A percentile compares a stretch with the other conserved stretches of the same genome.
Evolutionary conservation across 2,797 vertebrate species (phyloP).

Genomic region (Bradypodion pumilum): DNA sequence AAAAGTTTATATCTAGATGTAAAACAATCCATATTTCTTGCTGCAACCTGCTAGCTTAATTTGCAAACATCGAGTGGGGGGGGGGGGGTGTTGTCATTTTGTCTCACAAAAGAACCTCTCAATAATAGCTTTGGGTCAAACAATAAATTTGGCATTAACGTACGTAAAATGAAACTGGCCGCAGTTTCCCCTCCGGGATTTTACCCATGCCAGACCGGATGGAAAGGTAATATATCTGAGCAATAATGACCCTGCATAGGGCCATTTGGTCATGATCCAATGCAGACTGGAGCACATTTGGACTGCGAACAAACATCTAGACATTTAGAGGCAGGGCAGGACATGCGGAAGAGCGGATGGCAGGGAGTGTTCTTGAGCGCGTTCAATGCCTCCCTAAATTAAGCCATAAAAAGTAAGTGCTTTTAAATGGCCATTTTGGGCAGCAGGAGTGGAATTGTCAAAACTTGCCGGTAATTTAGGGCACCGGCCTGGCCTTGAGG

Average conservation of each 20-base stretch:
- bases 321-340: constrained; percentile 38
- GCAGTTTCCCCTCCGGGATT: not conserved
- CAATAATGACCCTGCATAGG: constrained; percentile 5
- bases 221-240: constrained; percentile 42
- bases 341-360: constrained; percentile 35
- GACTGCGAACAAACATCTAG: constrained; percentile 49
- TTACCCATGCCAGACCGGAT: constrained; percentile 18
- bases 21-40: not conserved
- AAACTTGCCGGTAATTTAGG: constrained; percentile 64
- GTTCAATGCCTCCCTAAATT: constrained; percentile 68
- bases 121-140: constrained; percentile 41
- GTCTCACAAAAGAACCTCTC: not conserved
- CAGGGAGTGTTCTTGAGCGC: constrained; percentile 54
- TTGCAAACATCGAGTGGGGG: not conserved
- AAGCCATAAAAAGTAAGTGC: constrained; percentile 73
- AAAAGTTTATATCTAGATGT: too few species aligned
- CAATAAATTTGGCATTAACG: not conserved
- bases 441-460: constrained; percentile 50
- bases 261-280: constrained; percentile 51
- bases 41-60: not conserved
- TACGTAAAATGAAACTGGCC: constrained; percentile 35
- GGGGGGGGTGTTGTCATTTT: not conserved
- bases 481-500: constrained; percentile 28
- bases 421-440: constrained; percentile 72
- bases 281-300: constrained; percentile 41